Conservation (phyloP, 2,888 invertebrate genomes). For the Malthinus seriepunctatus region DNA sequence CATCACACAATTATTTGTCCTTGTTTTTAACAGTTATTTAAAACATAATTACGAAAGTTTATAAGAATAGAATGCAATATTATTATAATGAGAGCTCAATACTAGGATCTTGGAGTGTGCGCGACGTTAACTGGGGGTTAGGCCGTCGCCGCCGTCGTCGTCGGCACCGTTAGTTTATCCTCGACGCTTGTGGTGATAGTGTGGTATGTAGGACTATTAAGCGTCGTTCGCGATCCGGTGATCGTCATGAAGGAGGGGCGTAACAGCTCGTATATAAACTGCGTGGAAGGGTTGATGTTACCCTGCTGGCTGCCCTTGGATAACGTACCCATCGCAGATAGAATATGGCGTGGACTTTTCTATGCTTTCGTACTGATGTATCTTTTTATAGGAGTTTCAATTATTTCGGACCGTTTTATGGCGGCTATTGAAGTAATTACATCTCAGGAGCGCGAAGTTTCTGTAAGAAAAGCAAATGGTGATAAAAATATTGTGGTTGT, state of each 20-base stretch:
- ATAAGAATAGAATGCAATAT: conserved; percentile 25
- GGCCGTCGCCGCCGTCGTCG: conserved; percentile 30
- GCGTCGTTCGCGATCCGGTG: conserved; percentile 26
- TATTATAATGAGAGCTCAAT: conserved; percentile 31
- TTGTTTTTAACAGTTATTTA: conserved; percentile 16
- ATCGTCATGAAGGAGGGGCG: conserved; percentile 36
- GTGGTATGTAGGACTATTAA: conserved; percentile 32
- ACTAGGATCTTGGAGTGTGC: conserved; percentile 37
- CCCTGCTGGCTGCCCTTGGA: conserved; percentile 88
- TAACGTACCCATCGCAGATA: conserved; percentile 74
- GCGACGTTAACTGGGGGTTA: conserved; percentile 41
- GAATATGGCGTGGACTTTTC: conserved; percentile 82
- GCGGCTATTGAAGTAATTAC: conserved; percentile 98
- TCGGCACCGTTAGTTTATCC: conserved; percentile 36
- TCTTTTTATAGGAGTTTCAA: conserved; percentile 98
- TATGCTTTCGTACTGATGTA: conserved; percentile 91
- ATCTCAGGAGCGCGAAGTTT: conserved; percentile 93
- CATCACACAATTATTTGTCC: conserved; percentile 1
- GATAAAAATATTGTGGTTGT: conserved; percentile 88
- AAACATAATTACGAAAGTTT: conserved; percentile 11
- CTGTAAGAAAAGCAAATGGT: conserved; percentile 85
- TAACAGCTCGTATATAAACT: conserved; percentile 52
- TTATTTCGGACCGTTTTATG: conserved; percentile 99
- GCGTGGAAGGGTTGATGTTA: conserved; percentile 83
- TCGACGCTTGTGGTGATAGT: conserved; percentile 33